Base-by-base conservation (phyloP, 2,113 vertebrate genomes). In the Neofelis nebulosa region DNA sequence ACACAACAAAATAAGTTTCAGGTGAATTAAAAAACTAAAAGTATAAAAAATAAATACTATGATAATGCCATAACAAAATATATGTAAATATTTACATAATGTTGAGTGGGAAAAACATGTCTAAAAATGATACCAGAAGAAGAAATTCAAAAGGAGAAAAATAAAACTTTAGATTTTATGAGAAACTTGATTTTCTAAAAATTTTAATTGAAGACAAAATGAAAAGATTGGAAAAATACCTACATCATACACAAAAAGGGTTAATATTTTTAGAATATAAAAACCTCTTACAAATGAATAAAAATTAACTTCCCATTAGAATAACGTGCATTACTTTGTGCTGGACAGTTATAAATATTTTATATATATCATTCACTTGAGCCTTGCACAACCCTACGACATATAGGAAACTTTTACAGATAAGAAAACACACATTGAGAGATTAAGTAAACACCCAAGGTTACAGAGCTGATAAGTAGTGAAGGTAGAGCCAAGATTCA, bases 211-310 rank as follows among this genome's bases (percentile, higher is more conserved):
- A 95, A 92, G 63, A 66, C 14, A 93, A 92, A 69, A 63, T 86
- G 38, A 79, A 21, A 89, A 92, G 50, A 50, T 29, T 76, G n/a
- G 57, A 18, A 48, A 55, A 89, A 68, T 45, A 41, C 19, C 52
- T 68, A 48, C 21, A 80, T 87, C 21, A 85, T 29, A 31, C 12
- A 93, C 29, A 31, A 95, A 89, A 94, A 91, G 16, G 13, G 11
- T 31, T 95, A 91, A 83, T 66, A 94, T 89, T 66, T 92, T 84
- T 83, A 71, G 45, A 48, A 93, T 66, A 89, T n/a, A 68, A 84
- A 93, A 31, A 29, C 4, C 2, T 89, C 52, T 93, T 87, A 52
- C 13, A 89, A 80, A 96, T 61, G n/a, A 95, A 2, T 74, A 89
- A 92, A 27, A 93, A 69, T 91, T 88, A 61, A 91, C 12, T 79